These are phyloP conservation scores for Lumbricus terrestris DNA, from an alignment of 2,888 invertebrate genomes.

Conservation along the genomic window DNA sequence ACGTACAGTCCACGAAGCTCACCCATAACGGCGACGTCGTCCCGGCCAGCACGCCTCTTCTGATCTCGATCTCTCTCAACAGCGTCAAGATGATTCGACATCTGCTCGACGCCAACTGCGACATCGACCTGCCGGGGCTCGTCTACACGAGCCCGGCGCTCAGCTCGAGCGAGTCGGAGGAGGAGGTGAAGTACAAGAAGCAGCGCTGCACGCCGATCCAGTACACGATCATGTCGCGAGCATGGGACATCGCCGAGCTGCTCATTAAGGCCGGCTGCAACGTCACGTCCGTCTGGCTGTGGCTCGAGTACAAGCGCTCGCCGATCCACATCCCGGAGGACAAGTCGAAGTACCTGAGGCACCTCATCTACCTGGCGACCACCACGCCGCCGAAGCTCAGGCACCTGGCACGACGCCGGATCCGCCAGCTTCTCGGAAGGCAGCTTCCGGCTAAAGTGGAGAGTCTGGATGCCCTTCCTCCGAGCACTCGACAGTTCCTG, in stretches of 20 bases:
- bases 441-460: constrained; percentile 33
- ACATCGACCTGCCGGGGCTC: constrained; percentile 36
- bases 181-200: constrained; percentile 29
- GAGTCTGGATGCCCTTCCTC: constrained; percentile 26
- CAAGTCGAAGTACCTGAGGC: constrained; percentile 29
- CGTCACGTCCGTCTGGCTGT: constrained; percentile 30
- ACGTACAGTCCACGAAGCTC: constrained; percentile 35
- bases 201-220: constrained; percentile 35
- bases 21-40: constrained; percentile 40
- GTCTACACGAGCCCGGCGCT: constrained; percentile 12
- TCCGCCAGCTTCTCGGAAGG: constrained; percentile 35
- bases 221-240: constrained; percentile 35
- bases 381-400: constrained; percentile 32
- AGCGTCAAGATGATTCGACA: constrained; percentile 32
- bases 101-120: constrained; percentile 38
- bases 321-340: constrained; percentile 37
- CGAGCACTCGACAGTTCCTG: constrained; percentile 30
- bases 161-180: constrained; percentile 37
- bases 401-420: constrained; percentile 27
- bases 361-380: constrained; percentile 28
- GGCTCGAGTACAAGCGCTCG: constrained; percentile 33
- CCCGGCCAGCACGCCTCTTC: constrained; percentile 41
- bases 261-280: constrained; percentile 40
- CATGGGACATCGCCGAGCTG: constrained; percentile 39
- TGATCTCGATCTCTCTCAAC: constrained; percentile 40